A percentile compares a stretch with the other conserved stretches of the same genome.
Conservation (phyloP, 53 echinoderm and acorn worm species). For the Echinarachnius parma region DNA sequence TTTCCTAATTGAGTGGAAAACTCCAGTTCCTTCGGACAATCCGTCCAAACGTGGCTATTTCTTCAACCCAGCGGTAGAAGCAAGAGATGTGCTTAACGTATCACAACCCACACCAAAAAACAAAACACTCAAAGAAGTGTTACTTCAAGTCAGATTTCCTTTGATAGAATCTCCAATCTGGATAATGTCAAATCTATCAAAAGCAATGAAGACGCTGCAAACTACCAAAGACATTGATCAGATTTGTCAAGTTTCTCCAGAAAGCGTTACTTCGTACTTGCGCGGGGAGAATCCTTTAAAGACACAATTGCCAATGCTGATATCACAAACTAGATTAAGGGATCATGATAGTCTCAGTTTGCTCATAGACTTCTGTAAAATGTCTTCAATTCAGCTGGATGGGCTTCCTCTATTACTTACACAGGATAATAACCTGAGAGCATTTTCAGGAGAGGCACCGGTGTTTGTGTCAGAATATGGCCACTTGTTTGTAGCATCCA, state of each 20-base stretch:
- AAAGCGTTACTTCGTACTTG: not conserved
- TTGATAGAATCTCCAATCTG: no score
- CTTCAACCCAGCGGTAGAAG: no score
- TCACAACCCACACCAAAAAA: no score
- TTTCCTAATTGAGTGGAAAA: no score
- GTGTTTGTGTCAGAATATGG: slow-evolving; percentile 5
- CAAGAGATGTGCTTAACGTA: no score
- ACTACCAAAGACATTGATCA: no score
- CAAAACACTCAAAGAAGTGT: no score
- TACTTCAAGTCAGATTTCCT: no score
- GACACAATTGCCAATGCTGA: not conserved
- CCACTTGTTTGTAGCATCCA: not conserved
- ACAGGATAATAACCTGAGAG: not conserved
- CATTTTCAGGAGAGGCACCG: not conserved
- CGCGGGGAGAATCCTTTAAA: not conserved
- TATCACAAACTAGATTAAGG: slow-evolving; percentile 1
- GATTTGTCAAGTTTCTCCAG: slow-evolving; percentile 3
- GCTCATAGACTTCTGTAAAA: slow-evolving; percentile 16
- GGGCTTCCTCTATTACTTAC: slow-evolving; percentile 18
- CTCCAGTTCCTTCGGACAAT: no score
- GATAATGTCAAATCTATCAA: no score
- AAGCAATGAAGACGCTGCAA: no score
- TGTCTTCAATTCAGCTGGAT: not conserved
- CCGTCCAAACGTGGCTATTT: no score
- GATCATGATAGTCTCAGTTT: not conserved